A percentile compares a stretch with the other conserved stretches of the same genome.
Conservation (phyloP, 2,888 invertebrate genomes). For the Malacosoma neustria region DNA sequence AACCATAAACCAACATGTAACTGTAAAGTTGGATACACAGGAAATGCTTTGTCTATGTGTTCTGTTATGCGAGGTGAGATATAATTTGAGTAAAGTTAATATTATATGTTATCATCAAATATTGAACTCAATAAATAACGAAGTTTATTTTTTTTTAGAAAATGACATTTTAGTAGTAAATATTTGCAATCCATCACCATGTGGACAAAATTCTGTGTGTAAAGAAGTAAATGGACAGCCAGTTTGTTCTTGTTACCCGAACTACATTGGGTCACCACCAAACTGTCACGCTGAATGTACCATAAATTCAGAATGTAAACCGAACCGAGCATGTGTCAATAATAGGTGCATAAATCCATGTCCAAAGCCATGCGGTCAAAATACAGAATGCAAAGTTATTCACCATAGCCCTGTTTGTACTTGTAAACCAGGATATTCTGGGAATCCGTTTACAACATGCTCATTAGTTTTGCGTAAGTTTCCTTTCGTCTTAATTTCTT, state of each 20-base stretch:
- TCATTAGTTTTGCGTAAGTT: conserved; percentile 73
- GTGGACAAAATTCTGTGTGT: conserved; percentile 83
- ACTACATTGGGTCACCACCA: conserved; percentile 79
- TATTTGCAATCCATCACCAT: conserved; percentile 84
- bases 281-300: conserved; percentile 79
- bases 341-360: conserved; percentile 82
- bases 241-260: conserved; percentile 81
- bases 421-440: conserved; percentile 78
- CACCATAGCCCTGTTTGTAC: conserved; percentile 84
- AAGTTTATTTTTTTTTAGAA: conserved; percentile 31
- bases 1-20: conserved; percentile 80
- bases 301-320: conserved; percentile 78
- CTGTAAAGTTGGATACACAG: conserved; percentile 76
- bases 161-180: conserved; percentile 45
- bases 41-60: conserved; percentile 78
- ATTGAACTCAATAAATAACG: background rate
- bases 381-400: conserved; percentile 79
- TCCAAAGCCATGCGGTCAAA: conserved; percentile 79
- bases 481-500: no score
- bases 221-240: conserved; percentile 81
- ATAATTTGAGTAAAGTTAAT: conserved; percentile 2
- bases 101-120: background rate
- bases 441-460: conserved; percentile 81
- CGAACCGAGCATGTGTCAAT: conserved; percentile 79
- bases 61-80: conserved; percentile 46